A percentile compares a stretch with the other conserved stretches of the same genome.
Conservation (phyloP, 2,797 vertebrate species). For the Silurus lanzhouensis region DNA sequence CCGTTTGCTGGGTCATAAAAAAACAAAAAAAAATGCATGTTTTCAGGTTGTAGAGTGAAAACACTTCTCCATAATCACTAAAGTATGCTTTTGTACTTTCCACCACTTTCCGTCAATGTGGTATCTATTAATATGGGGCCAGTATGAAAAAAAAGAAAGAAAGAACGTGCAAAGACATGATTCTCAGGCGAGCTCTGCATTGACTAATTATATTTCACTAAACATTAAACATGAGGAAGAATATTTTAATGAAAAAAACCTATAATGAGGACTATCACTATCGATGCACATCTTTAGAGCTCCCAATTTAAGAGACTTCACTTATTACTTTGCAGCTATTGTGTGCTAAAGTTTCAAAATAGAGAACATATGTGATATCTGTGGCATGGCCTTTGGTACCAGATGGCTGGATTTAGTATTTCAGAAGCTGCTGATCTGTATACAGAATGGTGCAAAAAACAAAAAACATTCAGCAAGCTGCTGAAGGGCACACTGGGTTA, state of each 20-base stretch:
- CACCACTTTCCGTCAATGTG: conserved; percentile 41
- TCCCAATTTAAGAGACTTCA: background rate
- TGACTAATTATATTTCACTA: background rate
- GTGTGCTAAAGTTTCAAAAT: background rate
- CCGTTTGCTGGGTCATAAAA: conserved; percentile 34
- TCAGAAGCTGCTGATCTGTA: background rate
- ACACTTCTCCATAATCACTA: conserved; percentile 43
- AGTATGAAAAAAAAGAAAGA: conserved; percentile 1
- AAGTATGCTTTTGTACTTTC: conserved; percentile 28
- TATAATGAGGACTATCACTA: background rate
- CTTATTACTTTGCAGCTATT: background rate
- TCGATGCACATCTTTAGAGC: too few species aligned
- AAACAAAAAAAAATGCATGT: conserved; percentile 13
- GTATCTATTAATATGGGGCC: conserved; percentile 37
- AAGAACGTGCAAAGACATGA: conserved; percentile 27
- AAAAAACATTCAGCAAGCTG: background rate
- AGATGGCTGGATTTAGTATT: background rate
- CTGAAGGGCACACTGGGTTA: background rate
- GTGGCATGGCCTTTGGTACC: background rate
- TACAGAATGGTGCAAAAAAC: background rate
- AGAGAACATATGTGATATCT: background rate
- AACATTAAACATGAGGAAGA: background rate
- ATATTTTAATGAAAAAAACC: background rate
- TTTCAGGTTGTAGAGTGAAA: conserved; percentile 44
- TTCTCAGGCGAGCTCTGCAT: background rate